These are phyloP conservation scores for Epinephelus coioides DNA, from an alignment of 2,797 vertebrate genomes.

Conservation along the genomic window DNA sequence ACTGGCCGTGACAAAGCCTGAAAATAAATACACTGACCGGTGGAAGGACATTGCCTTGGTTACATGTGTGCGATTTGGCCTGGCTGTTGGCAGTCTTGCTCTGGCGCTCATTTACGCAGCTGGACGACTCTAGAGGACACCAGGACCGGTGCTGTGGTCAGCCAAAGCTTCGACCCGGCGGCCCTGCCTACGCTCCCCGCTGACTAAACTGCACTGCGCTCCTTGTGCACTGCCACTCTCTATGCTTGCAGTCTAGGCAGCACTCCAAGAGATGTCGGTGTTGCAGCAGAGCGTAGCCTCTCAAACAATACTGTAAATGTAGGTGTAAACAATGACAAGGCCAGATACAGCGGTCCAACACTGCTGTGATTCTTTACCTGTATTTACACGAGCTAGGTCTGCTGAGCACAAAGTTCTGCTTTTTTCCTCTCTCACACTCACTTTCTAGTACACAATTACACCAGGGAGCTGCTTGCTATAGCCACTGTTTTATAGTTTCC, in stretches of 20 bases:
- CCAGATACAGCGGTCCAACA: slow-evolving; percentile 28
- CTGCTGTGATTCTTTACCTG: slow-evolving; percentile 21
- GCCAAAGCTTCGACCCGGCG: slow-evolving; percentile 58
- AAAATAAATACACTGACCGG: slow-evolving; percentile 63
- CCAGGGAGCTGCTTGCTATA: slow-evolving; percentile 41
- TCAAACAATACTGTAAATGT: slow-evolving; percentile 51
- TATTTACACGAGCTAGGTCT: slow-evolving; percentile 39
- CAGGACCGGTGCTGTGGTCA: slow-evolving; percentile 42
- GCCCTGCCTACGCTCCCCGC: slow-evolving; percentile 42
- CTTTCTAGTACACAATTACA: slow-evolving; percentile 50
- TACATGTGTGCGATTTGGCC: slow-evolving; percentile 63
- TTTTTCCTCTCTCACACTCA: slow-evolving; percentile 2
- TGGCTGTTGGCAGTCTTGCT: slow-evolving; percentile 50
- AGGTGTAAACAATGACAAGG: slow-evolving; percentile 61
- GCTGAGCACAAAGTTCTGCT: slow-evolving; percentile 37
- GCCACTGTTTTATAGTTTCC: slow-evolving; percentile 29
- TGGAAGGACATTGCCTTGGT: slow-evolving; percentile 39
- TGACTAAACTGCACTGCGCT: slow-evolving; percentile 39
- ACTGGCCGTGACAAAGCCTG: slow-evolving; percentile 59
- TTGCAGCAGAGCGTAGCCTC: slow-evolving; percentile 39
- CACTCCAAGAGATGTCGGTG: slow-evolving; percentile 60
- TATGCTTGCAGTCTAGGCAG: slow-evolving; percentile 46
- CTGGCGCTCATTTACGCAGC: slow-evolving; percentile 75
- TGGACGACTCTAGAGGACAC: slow-evolving; percentile 70
- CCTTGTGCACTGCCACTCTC: slow-evolving; percentile 33